Evolutionary conservation across 2,113 vertebrate genomes (phyloP), one percentile per base, ranked within the genome.

Genomic region (Spheniscus mendiculus): DNA sequence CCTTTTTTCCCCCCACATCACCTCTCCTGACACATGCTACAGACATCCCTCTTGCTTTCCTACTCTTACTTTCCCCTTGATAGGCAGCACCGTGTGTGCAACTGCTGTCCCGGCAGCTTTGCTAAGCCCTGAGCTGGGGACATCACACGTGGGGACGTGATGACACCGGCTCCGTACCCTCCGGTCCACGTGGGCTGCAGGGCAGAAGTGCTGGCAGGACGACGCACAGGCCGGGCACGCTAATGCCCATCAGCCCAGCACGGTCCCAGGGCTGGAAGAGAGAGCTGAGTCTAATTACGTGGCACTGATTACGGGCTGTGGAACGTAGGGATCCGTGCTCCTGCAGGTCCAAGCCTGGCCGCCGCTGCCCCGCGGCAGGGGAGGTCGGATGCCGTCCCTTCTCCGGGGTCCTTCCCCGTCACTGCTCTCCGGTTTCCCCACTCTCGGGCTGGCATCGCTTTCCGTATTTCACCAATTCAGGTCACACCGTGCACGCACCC

Each of bases 401-500:
- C 42, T 11, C 9, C 6, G 5, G 45, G 8, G 32, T 56, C 11
- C 20, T 58, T 12, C 59, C 34, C 47, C 5, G 5, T 13, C 6
- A 7, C 81, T 15, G n/a, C 23, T 25, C 40, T 20, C 53, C 27
- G 5, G 23, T 81, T 30, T 82, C 83, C 65, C 67, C 11, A 2
- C 76, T 73, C 58, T 49, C 0, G 8, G 1, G 16, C 78, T 29
- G n/a, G 80, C 80, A 40, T 36, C 34, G 15, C 79, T 23, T 78
- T 25, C 56, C 11, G 0, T 32, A 11, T 74, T 76, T 96, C 93
- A 87, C 62, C 11, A 1, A 95, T 96, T 89, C 97, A 11, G 72
- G 79, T 96, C 98, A 97, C 98, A 95, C 95, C 9, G 1, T 10
- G 86, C 90, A 45, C 89, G 61, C 90, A 67, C 82, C 77, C 74